Percentiles rank a stretch among this genome's conserved stretches.
Evolutionary conservation across 2,113 vertebrate genomes (phyloP).

Genomic region (Kryptolebias marmoratus): DNA sequence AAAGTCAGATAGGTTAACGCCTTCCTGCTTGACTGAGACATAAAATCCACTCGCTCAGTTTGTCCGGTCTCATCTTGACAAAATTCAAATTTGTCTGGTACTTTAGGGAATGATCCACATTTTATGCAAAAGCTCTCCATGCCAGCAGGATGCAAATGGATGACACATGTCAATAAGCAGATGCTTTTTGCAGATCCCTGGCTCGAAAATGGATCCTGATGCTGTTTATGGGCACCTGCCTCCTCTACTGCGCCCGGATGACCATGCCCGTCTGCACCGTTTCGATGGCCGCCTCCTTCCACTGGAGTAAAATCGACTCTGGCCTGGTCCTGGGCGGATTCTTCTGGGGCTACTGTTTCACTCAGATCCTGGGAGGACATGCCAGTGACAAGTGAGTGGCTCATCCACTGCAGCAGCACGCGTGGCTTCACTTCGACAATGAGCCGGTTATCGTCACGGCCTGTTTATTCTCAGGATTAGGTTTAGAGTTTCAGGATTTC

Average conservation of each 20-base stretch:
- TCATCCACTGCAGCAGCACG: not conserved
- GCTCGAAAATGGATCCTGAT: conserved; percentile 80
- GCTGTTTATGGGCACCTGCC: conserved; percentile 87
- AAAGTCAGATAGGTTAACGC: too few species aligned
- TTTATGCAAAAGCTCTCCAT: not conserved
- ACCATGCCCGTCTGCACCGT: conserved; percentile 85
- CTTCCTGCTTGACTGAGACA: too few species aligned
- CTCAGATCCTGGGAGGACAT: conserved; percentile 89
- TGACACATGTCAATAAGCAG: not conserved
- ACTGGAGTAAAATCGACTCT: conserved; percentile 89
- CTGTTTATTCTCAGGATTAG: not conserved
- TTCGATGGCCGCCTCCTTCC: conserved; percentile 83
- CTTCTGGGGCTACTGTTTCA: conserved; percentile 95
- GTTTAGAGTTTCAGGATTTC: not conserved
- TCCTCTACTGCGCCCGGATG: conserved; percentile 88
- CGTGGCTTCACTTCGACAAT: not conserved
- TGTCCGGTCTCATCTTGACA: not conserved
- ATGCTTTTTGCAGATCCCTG: conserved; percentile 71
- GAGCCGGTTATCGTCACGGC: not conserved
- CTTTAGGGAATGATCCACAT: not conserved
- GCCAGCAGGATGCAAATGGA: not conserved
- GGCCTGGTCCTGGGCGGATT: conserved; percentile 90
- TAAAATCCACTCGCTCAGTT: not conserved
- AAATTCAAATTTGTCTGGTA: not conserved
- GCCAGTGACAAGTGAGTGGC: conserved; percentile 83